Base-by-base conservation (phyloP, 2,113 vertebrate species). In the Diadophis punctatus region DNA sequence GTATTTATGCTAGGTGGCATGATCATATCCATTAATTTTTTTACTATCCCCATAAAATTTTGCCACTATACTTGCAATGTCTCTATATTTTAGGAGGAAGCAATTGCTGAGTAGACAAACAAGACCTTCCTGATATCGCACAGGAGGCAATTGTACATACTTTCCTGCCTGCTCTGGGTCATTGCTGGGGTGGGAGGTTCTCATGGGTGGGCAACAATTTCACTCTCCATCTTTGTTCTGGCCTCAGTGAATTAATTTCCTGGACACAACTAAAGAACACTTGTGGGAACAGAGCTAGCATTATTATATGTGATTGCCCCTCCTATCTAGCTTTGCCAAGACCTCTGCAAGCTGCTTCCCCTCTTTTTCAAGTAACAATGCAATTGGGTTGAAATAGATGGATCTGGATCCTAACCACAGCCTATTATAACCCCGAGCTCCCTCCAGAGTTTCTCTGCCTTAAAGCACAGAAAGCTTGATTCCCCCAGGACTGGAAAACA, bases 151-250 rank as follows among this genome's bases (percentile, higher is more conserved):
- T 86, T 55, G 14, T 55, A 63, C 74, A 48, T 86, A 39, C 88
- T 86, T 87, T 91, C 93, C 88, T 74, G 80, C 51, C 51, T 80
- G 88, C 23, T 60, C 43, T 51, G 39, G 58, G 88, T 87, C 91
- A 43, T 48, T 48, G 91, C 53, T 89, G 53, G 80, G 51, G 51
- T 74, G 91, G 91, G 93, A 86, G 46, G 30, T 90, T 87, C 91
- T 74, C 85, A 52, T 34, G 55, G 43, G 58, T 53, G n/a, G 55
- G 56, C 60, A 91, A 30, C 16, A 34, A 58, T 93, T 89, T 91
- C 74, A n/a, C 48, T 52, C 53, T 89, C 90, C 88, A 39, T 60
- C 74, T 90, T 90, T 90, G 87, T 89, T 89, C 74, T 48, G 88
- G 87, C 52, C 49, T 53, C 80, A 86, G 49, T 39, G 39, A 68